Conservation (phyloP, 2,113 vertebrate species). For the Myotis brandtii region DNA sequence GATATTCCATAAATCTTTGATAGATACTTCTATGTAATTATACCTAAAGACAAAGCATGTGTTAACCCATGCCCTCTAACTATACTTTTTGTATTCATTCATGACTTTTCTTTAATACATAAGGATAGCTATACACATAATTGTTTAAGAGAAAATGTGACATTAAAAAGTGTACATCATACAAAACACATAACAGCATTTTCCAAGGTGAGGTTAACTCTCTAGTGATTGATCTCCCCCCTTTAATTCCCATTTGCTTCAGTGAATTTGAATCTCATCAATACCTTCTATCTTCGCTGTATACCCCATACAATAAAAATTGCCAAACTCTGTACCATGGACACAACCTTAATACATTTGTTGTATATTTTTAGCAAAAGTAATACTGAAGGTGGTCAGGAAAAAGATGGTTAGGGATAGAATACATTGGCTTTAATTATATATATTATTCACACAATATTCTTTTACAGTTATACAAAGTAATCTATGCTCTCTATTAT, state of each 20-base stretch:
- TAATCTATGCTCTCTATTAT: not conserved
- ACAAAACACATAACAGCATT: not conserved
- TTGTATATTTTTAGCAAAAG: not conserved
- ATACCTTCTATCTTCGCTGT: not conserved
- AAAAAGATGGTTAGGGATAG: not conserved
- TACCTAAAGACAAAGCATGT: conserved; percentile 21
- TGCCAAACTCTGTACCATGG: not conserved
- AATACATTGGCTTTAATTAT: not conserved
- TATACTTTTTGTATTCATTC: not conserved
- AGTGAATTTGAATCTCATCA: not conserved
- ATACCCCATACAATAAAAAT: not conserved
- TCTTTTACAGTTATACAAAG: not conserved
- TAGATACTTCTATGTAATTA: not conserved
- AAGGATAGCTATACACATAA: not conserved
- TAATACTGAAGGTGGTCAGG: not conserved
- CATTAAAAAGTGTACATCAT: not conserved
- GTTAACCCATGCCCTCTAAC: not conserved
- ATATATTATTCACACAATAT: not conserved
- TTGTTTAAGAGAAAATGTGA: not conserved
- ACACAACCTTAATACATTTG: not conserved
- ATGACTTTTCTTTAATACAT: conserved; percentile 26
- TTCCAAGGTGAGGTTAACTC: not conserved
- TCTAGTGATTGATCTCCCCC: not conserved
- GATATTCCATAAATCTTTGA: not conserved
- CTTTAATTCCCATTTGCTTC: not conserved